Evolutionary conservation across 2,113 vertebrate genomes (phyloP), one percentile per base, ranked within the genome.

Genomic region (Arothron firmamentum): DNA sequence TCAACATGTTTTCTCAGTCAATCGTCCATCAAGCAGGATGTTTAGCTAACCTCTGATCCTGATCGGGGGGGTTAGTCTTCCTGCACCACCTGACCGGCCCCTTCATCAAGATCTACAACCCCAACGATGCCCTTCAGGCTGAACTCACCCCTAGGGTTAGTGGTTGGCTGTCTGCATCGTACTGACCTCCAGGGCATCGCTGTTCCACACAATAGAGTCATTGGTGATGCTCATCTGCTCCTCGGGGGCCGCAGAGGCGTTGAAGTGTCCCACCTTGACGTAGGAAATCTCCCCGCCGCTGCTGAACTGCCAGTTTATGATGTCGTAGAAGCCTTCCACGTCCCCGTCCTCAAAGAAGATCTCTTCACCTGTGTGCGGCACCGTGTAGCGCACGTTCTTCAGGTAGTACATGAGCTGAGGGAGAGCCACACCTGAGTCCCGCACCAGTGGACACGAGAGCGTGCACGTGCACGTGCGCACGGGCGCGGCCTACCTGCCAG

Each of bases 321-420:
- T 85, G 55, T 95, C 94, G 66, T 93, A 94, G 62, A 80, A 74
- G 19, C 88, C 90, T 1, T 68, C 63, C 7, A 93, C 84, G 17
- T 93, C 92, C 7, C 92, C 92, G 0, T 70, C 19, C 6, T 84
- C 62, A 45, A 94, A 89, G 56, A 68, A 62, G 16, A 94, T 74
- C 64, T 67, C 46, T 49, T 88, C 89, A n/a, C 60, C 61, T 3
- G 91, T 90, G 78, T 92, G 79, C 4, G 90, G 88, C 31, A 91
- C 85, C 2, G 42, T 82, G 70, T 91, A 93, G 4, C 38, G 62
- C 31, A 93, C 57, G n/a, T 88, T 88, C 76, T 92, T 92, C 83
- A 94, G 17, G 75, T 93, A 94, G 66, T 83, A 91, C 92, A 92
- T 91, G 52, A 94, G 71, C 94, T 95, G n/a, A 16, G 17, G 13